Base-by-base conservation (phyloP, 2,113 vertebrate genomes). In the Mastomys natalensis region DNA sequence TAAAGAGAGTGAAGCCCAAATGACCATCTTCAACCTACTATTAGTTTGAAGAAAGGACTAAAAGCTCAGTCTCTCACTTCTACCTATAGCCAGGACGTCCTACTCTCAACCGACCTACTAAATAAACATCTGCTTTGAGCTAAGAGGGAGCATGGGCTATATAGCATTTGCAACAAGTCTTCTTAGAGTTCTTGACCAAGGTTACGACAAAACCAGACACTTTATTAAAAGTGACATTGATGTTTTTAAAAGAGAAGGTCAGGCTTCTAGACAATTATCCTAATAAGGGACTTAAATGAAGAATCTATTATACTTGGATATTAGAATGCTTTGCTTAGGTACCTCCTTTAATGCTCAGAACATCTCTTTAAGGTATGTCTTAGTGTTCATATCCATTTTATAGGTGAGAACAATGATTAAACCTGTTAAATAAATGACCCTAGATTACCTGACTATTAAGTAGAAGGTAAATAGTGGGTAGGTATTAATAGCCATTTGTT, bases 341-440 rank as follows among this genome's bases (percentile, higher is more conserved):
- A 89, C 10, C 17, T 89, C 43, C 70, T 62, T 72, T 86, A 55
- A 87, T 91, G 70, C 1, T 73, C 37, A 19, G 40, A 88, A 40
- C 29, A 92, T 82, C 70, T 94, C 55, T 89, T 43, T 43, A 93
- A 84, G 45, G 7, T 66, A 72, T 73, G 1, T n/a, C 74, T 13
- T 89, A 51, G 58, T 88, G 77, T 94, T 89, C 91, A 94, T 55
- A 88, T 29, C 3, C 68, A 58, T 90, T 90, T 95, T 92, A 92
- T 15, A 94, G 40, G 92, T 81, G 51, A 96, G 45, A 51, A 95
- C 74, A 95, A 48, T 8, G 11, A 86, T 12, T n/a, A 22, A 89
- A 66, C 92, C 91, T 62, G 22, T 53, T 91, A 96, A 77, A 58
- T 34, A 89, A 92, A 22, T 80, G 84, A 53, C 48, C 31, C 74